These are phyloP conservation scores for Rissa tridactyla DNA, from an alignment of 2,113 vertebrate species.

Conservation along the genomic window DNA sequence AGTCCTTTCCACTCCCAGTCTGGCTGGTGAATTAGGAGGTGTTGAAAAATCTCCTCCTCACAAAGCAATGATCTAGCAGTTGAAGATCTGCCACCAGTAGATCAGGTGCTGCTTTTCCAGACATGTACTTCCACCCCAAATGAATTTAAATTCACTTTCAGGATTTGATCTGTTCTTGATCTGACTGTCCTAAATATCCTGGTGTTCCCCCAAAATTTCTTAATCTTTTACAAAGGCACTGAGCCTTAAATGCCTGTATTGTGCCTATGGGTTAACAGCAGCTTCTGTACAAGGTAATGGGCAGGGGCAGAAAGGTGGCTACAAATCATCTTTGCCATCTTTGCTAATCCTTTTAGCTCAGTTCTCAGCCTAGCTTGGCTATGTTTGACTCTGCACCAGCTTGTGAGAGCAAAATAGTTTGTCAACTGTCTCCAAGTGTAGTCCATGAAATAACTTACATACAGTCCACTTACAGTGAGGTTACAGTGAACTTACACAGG, in stretches of 20 bases:
- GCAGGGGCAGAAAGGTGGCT: neutral
- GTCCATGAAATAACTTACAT: neutral
- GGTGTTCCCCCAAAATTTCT: neutral
- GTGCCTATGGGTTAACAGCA: neutral
- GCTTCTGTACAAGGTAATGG: neutral
- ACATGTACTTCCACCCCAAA: neutral
- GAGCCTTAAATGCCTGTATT: neutral
- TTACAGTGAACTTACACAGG: neutral
- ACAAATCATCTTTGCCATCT: neutral
- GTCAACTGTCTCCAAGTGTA: neutral
- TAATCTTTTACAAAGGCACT: neutral
- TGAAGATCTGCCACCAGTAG: neutral
- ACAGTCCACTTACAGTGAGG: neutral
- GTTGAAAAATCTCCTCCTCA: neutral
- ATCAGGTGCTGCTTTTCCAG: neutral
- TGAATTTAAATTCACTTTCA: neutral
- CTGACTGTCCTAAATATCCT: neutral
- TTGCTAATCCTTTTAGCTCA: neutral
- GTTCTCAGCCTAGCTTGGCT: neutral
- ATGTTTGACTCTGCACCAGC: neutral
- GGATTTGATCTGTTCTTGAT: neutral
- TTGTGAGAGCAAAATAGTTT: neutral
- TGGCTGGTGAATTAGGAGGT: neutral
- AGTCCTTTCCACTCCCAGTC: neutral
- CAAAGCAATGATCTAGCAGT: neutral